Evolutionary conservation across 2,797 vertebrate genomes (phyloP).

Genomic region (Agapornis canus): DNA sequence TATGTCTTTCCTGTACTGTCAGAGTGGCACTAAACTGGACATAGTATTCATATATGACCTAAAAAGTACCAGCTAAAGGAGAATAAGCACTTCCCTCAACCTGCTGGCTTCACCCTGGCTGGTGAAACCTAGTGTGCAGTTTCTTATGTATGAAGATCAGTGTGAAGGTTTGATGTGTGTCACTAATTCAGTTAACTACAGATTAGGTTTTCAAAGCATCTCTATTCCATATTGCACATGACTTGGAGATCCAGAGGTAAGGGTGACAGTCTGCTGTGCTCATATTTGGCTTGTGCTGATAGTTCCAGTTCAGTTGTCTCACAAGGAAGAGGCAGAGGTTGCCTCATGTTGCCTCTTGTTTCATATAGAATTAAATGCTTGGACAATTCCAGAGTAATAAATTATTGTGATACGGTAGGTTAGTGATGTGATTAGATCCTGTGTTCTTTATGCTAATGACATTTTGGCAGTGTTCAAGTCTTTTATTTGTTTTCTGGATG

Average conservation of each 20-base stretch:
- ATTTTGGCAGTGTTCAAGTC: background rate
- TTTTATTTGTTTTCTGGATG: background rate
- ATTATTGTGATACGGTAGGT: background rate
- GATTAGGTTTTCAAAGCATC: background rate
- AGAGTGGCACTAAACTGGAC: background rate
- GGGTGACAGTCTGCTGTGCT: background rate
- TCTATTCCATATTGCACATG: background rate
- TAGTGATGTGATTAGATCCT: background rate
- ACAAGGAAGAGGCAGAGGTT: background rate
- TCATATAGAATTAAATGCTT: background rate
- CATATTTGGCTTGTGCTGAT: background rate
- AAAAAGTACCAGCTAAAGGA: background rate
- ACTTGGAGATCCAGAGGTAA: background rate
- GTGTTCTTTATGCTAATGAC: background rate
- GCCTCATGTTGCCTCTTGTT: background rate
- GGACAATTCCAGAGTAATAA: background rate
- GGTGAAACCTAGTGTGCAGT: background rate
- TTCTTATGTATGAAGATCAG: background rate
- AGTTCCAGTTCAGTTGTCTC: background rate
- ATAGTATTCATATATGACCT: background rate
- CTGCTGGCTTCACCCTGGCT: background rate
- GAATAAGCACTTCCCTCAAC: background rate
- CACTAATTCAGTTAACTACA: background rate
- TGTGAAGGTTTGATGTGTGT: background rate
- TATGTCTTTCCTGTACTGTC: background rate